Evolutionary conservation across 2,113 vertebrate species (phyloP).

Genomic region (Sebastes schlegelii): DNA sequence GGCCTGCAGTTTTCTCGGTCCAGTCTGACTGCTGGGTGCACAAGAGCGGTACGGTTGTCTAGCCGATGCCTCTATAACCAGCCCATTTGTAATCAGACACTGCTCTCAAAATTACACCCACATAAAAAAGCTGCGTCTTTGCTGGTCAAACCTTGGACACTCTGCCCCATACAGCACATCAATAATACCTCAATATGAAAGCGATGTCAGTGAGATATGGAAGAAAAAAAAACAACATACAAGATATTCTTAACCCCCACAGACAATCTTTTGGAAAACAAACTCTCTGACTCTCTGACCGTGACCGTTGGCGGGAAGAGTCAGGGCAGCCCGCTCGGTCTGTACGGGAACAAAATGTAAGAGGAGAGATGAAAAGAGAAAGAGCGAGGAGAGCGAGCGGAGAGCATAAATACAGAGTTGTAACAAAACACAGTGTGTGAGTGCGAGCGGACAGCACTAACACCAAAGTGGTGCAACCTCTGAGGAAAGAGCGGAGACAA

Average conservation of each 20-base stretch:
- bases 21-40: slow-evolving; percentile 62
- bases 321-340: slow-evolving; percentile 34
- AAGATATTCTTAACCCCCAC: slow-evolving; percentile 28
- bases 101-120: slow-evolving; percentile 33
- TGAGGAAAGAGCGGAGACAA: slow-evolving; percentile 37
- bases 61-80: slow-evolving; percentile 31
- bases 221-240: slow-evolving; percentile 17
- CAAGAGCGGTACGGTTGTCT: slow-evolving; percentile 49
- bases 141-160: slow-evolving; percentile 34
- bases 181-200: slow-evolving; percentile 54
- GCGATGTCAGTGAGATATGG: slow-evolving; percentile 29
- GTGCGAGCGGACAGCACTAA: slow-evolving; percentile 44
- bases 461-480: slow-evolving; percentile 52
- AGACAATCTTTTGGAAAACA: slow-evolving; percentile 52
- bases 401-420: slow-evolving; percentile 36
- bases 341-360: slow-evolving; percentile 54
- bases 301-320: slow-evolving; percentile 30
- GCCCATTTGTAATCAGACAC: slow-evolving; percentile 25
- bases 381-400: slow-evolving; percentile 27
- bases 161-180: slow-evolving; percentile 35
- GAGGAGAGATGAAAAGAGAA: slow-evolving; percentile 43
- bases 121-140: slow-evolving; percentile 33
- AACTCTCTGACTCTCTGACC: slow-evolving; percentile 49
- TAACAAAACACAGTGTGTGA: slow-evolving; percentile 55
- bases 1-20: slow-evolving; percentile 57